phyloP scores from a whole-genome alignment of 2,797 vertebrate species.

The Gymnoscopelus microlampas region DNA sequence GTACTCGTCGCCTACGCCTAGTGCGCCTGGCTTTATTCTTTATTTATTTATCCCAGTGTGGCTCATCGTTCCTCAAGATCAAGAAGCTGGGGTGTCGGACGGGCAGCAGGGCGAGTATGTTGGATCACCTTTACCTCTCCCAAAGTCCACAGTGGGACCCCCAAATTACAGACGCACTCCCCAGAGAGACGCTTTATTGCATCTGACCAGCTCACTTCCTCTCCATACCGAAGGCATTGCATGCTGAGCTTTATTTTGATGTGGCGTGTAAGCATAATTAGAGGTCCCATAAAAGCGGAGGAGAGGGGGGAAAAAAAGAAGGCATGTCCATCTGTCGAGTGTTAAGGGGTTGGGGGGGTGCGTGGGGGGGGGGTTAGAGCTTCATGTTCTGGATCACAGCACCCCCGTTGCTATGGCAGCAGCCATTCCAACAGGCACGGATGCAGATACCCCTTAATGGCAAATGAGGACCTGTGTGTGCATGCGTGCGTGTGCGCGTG shows the following conservation, averaged over 20 bases:
- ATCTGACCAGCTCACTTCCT: constrained; percentile 80
- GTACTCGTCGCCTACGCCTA: no score
- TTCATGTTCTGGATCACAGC: constrained; percentile 28
- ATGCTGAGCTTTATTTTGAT: constrained; percentile 80
- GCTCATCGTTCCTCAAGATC: no score
- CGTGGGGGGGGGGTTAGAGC: constrained; percentile 26
- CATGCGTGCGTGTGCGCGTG: constrained; percentile 29
- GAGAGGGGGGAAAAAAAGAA: constrained; percentile 39
- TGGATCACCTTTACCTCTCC: constrained; percentile 57
- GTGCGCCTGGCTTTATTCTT: neutral
- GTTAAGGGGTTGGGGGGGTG: constrained; percentile 66
- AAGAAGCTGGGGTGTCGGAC: constrained; percentile 13
- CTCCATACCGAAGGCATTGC: constrained; percentile 77
- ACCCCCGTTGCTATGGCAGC: constrained; percentile 49
- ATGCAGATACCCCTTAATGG: constrained; percentile 51
- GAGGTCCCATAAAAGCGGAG: constrained; percentile 75
- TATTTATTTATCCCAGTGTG: no score
- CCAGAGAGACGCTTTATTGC: constrained; percentile 68
- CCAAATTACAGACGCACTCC: constrained; percentile 77
- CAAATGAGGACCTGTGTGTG: constrained; percentile 36
- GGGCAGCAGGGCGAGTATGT: constrained; percentile 32
- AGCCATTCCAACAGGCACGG: constrained; percentile 56
- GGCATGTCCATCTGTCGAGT: constrained; percentile 80
- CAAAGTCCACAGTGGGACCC: constrained; percentile 48
- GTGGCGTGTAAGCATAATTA: constrained; percentile 83